These are phyloP conservation scores for Torymus auratus DNA, from an alignment of 2,888 invertebrate species.

Conservation along the genomic window DNA sequence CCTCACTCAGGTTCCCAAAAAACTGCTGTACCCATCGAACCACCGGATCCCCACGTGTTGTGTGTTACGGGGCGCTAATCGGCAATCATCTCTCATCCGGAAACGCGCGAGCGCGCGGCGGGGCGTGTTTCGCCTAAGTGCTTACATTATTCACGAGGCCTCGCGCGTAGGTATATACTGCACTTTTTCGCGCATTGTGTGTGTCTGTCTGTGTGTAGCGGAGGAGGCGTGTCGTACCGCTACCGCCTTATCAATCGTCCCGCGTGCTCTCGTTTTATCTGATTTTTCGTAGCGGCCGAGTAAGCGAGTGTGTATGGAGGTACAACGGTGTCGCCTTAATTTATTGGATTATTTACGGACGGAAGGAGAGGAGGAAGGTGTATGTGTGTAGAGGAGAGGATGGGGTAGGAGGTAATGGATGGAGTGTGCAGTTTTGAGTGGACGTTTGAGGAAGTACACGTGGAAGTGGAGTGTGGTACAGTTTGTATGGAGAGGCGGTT, in stretches of 20 bases:
- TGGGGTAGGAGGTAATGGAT: background rate
- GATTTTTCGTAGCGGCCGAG: too few species aligned
- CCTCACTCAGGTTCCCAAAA: too few species aligned
- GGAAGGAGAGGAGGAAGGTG: too few species aligned
- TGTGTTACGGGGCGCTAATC: too few species aligned
- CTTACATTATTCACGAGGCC: slow-evolving; percentile 39
- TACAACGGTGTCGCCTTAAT: background rate
- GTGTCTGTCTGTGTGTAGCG: too few species aligned
- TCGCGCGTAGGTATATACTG: too few species aligned
- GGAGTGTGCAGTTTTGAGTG: background rate
- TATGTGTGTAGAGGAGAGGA: background rate
- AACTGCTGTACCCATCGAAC: too few species aligned
- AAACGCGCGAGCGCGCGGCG: background rate
- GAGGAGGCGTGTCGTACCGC: background rate
- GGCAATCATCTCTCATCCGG: too few species aligned
- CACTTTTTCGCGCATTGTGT: too few species aligned
- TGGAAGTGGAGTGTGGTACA: background rate
- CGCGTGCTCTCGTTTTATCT: background rate
- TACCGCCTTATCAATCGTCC: slow-evolving; percentile 9
- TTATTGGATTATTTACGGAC: slow-evolving; percentile 4
- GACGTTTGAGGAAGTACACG: background rate
- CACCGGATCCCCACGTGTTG: too few species aligned
- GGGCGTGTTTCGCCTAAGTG: slow-evolving; percentile 23
- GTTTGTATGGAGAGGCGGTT: too few species aligned
- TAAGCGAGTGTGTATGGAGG: background rate